Percentiles rank a stretch among this genome's conserved stretches.
These are phyloP conservation scores for Atractosteus spatula DNA, from an alignment of 2,113 vertebrate species.

Conservation along the genomic window DNA sequence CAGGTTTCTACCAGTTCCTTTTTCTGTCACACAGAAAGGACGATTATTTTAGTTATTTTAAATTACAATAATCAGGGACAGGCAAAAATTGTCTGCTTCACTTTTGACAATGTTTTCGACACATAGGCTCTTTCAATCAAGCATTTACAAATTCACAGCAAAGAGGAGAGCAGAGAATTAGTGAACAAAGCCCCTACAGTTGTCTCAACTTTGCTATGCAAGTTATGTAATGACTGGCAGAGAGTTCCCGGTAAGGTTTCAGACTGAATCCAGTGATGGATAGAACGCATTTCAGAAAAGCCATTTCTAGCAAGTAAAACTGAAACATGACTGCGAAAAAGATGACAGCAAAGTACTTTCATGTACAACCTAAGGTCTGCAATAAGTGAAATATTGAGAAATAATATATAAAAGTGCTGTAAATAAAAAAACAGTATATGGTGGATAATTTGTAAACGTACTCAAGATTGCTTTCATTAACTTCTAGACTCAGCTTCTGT, in stretches of 20 bases:
- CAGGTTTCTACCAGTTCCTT: no score
- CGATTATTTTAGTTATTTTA: slow-evolving; percentile 48
- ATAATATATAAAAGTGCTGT: no score
- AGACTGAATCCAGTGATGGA: slow-evolving; percentile 65
- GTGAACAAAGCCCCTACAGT: slow-evolving; percentile 75
- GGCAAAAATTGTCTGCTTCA: slow-evolving; percentile 44
- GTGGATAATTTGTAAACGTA: no score
- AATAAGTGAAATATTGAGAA: no score
- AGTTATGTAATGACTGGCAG: slow-evolving; percentile 77
- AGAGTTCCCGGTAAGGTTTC: slow-evolving; percentile 51
- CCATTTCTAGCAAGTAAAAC: no score
- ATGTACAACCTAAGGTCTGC: no score
- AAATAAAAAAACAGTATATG: no score
- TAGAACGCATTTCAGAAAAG: slow-evolving; percentile 44
- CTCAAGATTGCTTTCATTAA: no score
- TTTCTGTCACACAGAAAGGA: slow-evolving; percentile 26
- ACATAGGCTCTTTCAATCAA: slow-evolving; percentile 67
- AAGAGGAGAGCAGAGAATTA: slow-evolving; percentile 47
- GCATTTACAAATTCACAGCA: slow-evolving; percentile 60
- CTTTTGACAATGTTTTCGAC: slow-evolving; percentile 59
- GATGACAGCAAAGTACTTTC: no score
- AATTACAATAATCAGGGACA: slow-evolving; percentile 54
- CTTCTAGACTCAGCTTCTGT: no score
- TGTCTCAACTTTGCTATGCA: slow-evolving; percentile 64
- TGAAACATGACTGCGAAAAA: no score